A percentile compares a stretch with the other conserved stretches of the same genome.
phyloP scores from a whole-genome alignment of 1,140 invertebrate genomes.

The Probaryconus sp. region DNA sequence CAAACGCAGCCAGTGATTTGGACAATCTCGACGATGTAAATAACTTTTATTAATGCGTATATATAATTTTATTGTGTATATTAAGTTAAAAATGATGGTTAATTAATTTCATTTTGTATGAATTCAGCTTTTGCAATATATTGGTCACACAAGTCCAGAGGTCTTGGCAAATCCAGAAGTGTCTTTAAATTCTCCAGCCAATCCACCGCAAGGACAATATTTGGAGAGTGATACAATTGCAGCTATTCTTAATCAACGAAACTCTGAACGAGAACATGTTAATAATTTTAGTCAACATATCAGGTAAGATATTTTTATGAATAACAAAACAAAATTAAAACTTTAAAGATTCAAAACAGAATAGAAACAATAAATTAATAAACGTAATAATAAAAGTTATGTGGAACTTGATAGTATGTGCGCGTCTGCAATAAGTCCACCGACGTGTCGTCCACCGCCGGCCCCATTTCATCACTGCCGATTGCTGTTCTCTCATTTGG shows the following conservation, averaged over 20 bases:
- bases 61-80: constrained; percentile 1
- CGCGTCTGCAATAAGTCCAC: constrained; percentile 66
- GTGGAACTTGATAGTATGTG: no score
- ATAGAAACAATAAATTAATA: no score
- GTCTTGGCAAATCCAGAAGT: constrained; percentile 86
- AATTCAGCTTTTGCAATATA: constrained; percentile 91
- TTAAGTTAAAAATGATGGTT: no score
- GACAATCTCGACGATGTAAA: constrained; percentile 96
- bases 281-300: constrained; percentile 76
- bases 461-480: constrained; percentile 90
- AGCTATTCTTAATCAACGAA: constrained; percentile 88
- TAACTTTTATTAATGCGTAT: constrained; percentile 12
- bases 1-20: constrained; percentile 90
- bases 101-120: no score
- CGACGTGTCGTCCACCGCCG: constrained; percentile 73
- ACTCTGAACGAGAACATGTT: constrained; percentile 86
- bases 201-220: constrained; percentile 83
- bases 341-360: background rate
- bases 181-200: constrained; percentile 85
- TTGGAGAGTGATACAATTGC: constrained; percentile 90
- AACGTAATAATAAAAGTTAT: no score
- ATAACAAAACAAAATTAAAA: no score
- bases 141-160: constrained; percentile 95
- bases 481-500: constrained; percentile 92
- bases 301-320: constrained; percentile 51